A percentile compares a stretch with the other conserved stretches of the same genome.
Conservation (phyloP, 2,797 vertebrate genomes). For the Loriculus beryllinus region DNA sequence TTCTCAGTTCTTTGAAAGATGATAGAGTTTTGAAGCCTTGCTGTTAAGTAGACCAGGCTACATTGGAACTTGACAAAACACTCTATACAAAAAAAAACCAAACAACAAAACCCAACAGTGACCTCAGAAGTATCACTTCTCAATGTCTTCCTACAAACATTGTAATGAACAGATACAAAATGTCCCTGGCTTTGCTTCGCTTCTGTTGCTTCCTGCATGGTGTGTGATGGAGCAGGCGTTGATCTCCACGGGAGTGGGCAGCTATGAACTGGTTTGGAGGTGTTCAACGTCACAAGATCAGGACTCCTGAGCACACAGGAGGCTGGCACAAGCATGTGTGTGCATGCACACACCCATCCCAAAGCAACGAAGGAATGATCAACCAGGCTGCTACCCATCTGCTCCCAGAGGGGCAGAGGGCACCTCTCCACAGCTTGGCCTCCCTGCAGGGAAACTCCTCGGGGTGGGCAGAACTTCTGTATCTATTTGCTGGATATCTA, state of each 20-base stretch:
- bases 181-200: background rate
- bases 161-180: background rate
- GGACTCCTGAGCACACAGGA: background rate
- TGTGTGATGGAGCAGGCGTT: background rate
- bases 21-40: background rate
- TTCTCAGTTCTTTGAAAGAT: background rate
- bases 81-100: background rate
- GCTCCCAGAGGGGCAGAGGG: background rate
- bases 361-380: background rate
- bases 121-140: background rate
- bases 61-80: background rate
- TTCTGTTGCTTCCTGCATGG: background rate
- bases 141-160: background rate
- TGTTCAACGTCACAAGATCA: background rate
- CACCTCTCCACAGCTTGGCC: background rate
- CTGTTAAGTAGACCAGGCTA: background rate
- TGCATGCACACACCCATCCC: background rate
- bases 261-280: background rate
- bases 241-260: rapidly evolving
- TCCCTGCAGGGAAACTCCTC: background rate
- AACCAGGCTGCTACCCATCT: background rate
- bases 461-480: background rate
- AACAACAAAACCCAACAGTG: rapidly evolving
- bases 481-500: background rate
- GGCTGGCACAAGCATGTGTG: rapidly evolving